phyloP scores from a whole-genome alignment of 2,888 invertebrate species.

The Epiblema foenella region DNA sequence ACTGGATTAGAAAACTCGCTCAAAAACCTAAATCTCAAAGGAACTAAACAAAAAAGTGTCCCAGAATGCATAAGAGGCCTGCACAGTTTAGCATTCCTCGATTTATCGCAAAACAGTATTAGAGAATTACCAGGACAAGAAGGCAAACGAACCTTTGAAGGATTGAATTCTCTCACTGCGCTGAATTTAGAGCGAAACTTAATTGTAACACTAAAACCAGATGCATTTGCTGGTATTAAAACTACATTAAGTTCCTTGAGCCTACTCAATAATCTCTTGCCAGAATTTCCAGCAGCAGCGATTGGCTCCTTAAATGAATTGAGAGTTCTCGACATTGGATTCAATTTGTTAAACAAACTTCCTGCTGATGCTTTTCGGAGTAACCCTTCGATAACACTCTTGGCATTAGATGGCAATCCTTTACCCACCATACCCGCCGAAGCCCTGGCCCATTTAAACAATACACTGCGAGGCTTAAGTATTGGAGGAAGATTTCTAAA shows the following conservation, averaged over 20 bases:
- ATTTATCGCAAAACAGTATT: slow-evolving; percentile 95
- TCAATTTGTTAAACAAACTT: slow-evolving; percentile 93
- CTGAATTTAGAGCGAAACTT: slow-evolving; percentile 95
- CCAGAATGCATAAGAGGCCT: slow-evolving; percentile 92
- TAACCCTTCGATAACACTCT: slow-evolving; percentile 92
- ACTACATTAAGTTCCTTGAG: slow-evolving; percentile 94
- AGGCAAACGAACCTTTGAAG: slow-evolving; percentile 89
- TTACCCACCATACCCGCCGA: slow-evolving; percentile 92
- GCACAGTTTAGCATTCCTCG: slow-evolving; percentile 92
- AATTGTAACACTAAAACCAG: slow-evolving; percentile 90
- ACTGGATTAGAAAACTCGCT: slow-evolving; percentile 91
- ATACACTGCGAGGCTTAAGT: slow-evolving; percentile 93
- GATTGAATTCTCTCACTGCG: slow-evolving; percentile 92
- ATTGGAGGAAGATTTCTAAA: slow-evolving; percentile 94
- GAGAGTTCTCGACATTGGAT: slow-evolving; percentile 95
- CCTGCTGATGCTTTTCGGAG: slow-evolving; percentile 92
- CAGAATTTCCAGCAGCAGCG: slow-evolving; percentile 94
- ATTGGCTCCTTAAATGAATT: slow-evolving; percentile 91
- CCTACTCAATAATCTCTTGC: slow-evolving; percentile 93
- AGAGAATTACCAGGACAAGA: slow-evolving; percentile 90
- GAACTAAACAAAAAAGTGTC: slow-evolving; percentile 91
- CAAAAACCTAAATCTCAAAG: slow-evolving; percentile 95
- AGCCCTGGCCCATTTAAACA: slow-evolving; percentile 91
- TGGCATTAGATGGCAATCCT: slow-evolving; percentile 96
- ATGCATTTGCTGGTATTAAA: slow-evolving; percentile 92